Conservation (phyloP, 2,113 vertebrate genomes). For the Albula glossodonta region DNA sequence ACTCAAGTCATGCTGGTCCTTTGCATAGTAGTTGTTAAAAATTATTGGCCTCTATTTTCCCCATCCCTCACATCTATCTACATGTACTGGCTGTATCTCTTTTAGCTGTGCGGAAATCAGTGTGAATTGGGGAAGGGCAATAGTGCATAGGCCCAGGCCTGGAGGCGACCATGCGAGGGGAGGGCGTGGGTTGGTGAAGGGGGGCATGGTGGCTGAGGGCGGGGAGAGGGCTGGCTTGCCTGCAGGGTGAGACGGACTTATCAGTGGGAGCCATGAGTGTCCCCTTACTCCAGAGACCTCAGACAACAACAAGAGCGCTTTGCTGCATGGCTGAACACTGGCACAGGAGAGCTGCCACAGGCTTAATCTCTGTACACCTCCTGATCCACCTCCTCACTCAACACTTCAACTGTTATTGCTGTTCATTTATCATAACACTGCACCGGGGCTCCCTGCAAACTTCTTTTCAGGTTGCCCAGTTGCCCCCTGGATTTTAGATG, state of each 20-base stretch:
- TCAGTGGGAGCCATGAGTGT: conserved; percentile 71
- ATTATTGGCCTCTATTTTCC: not conserved
- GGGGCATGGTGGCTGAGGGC: conserved; percentile 32
- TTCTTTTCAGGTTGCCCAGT: conserved; percentile 8
- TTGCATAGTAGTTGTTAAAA: not conserved
- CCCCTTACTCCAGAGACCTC: conserved; percentile 71
- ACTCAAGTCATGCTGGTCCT: not conserved
- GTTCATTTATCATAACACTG: conserved; percentile 31
- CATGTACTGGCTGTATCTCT: not conserved
- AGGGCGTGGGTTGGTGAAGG: not conserved
- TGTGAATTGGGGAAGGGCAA: conserved; percentile 31
- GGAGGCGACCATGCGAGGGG: not conserved
- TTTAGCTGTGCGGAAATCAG: conserved; percentile 4
- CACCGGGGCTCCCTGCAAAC: conserved; percentile 12
- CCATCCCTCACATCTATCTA: not conserved
- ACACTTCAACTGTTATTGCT: conserved; percentile 47
- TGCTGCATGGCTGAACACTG: conserved; percentile 75
- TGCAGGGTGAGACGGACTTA: conserved; percentile 75
- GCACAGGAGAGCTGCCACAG: conserved; percentile 35
- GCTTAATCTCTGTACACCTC: conserved; percentile 47
- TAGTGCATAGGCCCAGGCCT: conserved; percentile 3
- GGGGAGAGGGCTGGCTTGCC: conserved; percentile 46
- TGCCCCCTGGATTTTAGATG: not conserved
- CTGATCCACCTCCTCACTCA: conserved; percentile 50
- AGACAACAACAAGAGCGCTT: conserved; percentile 70